Base-by-base conservation (phyloP, 37 sponge, comb jelly and placozoan species). In the Petrosia ficiformis region DNA sequence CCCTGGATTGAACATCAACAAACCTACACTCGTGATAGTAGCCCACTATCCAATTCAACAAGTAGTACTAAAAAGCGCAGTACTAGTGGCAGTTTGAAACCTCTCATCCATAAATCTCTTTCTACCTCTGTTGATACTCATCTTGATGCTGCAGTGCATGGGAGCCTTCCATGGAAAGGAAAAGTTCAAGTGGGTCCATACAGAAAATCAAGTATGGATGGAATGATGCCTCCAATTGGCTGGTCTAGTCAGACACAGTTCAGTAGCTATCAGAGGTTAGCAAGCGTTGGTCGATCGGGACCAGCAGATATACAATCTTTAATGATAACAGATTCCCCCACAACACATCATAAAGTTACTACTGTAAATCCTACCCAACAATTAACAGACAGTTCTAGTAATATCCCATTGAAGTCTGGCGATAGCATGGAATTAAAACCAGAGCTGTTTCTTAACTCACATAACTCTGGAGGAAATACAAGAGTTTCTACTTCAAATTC, bases 351-450 rank as follows among this genome's bases (percentile, higher is more conserved):
- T 37, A 32, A 28, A 65, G 36, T 66, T 0, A 32, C 36, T 8
- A 66, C 58, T 19, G 28, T 22, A 2, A 52, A 73, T 19, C 57
- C 44, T 34, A 42, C 38, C 3, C 69, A 37, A 19, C 24, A 35
- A 10, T 59, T 40, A 37, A 22, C 3, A 2, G 35, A 34, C 61
- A 1, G 10, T 77, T 21, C 39, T 11, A 54, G 59, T 26, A 22
- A 3, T 59, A 67, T 40, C 25, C 28, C 5, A 61, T n/a, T 61
- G 63, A 61, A n/a, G n/a, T 83, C 83, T 26, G 39, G 34, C 1
- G 57, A 67, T 2, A 83, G 83, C 67, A 69, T 83, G 1, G 83
- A 75, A 24, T 57, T 83, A 24, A 83, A 68, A 6, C 70, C 44
- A 5, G 83, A 83, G 16, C 57, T 83, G 48, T 75, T 83, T 37